phyloP scores from a whole-genome alignment of 2,113 vertebrate genomes.

The Lophius piscatorius region DNA sequence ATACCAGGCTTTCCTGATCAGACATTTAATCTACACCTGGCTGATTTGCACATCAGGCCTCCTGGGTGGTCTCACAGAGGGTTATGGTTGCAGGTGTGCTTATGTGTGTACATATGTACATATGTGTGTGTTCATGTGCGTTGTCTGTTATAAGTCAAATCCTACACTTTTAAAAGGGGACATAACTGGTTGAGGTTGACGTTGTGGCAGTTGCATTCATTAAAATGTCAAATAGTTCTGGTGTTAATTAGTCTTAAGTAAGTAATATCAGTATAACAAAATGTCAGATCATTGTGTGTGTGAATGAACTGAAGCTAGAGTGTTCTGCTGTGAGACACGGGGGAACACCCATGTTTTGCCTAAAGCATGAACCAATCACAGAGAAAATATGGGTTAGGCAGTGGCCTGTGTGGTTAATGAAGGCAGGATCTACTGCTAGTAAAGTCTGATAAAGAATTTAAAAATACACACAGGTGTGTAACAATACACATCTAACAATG shows the following conservation, averaged over 20 bases:
- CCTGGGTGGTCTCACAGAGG: conserved; percentile 68
- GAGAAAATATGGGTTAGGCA: conserved; percentile 40
- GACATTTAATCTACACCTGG: conserved; percentile 68
- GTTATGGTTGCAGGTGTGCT: conserved; percentile 66
- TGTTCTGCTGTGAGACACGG: conserved; percentile 32
- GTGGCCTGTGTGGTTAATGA: too few species aligned
- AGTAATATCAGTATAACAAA: conserved; percentile 2
- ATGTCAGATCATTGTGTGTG: conserved; percentile 14
- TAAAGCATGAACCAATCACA: conserved; percentile 50
- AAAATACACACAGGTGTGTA: conserved; percentile 33
- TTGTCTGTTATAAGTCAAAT: conserved; percentile 23
- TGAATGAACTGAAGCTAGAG: not conserved
- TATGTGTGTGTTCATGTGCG: not conserved
- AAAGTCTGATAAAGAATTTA: conserved; percentile 29
- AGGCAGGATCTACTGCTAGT: conserved; percentile 12
- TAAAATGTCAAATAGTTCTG: conserved; percentile 8
- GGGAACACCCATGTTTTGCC: conserved; percentile 39
- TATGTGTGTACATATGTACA: conserved; percentile 18
- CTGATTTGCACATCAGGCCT: conserved; percentile 73
- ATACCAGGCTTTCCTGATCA: conserved; percentile 69
- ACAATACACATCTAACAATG: too few species aligned
- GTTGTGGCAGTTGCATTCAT: conserved; percentile 11
- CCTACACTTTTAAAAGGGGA: conserved; percentile 1
- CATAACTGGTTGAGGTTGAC: conserved; percentile 21
- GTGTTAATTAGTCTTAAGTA: conserved; percentile 15